Base-by-base conservation (phyloP, 2,888 invertebrate genomes). In the Orthosia gracilis region DNA sequence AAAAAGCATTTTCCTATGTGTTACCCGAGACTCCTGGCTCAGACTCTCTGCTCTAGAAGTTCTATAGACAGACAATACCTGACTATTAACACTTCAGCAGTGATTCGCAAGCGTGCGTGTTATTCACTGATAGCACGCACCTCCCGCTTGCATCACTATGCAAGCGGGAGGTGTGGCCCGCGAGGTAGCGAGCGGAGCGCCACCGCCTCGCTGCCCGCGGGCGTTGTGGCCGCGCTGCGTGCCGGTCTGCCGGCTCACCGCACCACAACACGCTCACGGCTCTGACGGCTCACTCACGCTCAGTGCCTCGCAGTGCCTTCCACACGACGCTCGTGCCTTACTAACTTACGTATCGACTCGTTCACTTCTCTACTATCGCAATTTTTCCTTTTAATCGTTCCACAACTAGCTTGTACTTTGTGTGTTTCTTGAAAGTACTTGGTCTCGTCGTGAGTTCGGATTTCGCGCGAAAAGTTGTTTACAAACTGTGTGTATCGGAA, bases 271-370 rank as follows among this genome's bases (percentile, higher is more conserved):
- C 84, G 77, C 84, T 62, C 80, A 40, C 40, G 40, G 40, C 40
- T 40, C 40, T n/a, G n/a, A 40, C 40, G 40, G 40, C 40, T 26
- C 26, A 26, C 26, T 26, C 26, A 26, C 3, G 58, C 72, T 82
- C 92, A 94, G 94, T 94, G 86, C 90, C 91, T 87, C 92, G 91
- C 91, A 82, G 94, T 91, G 93, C 94, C 94, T 94, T 90, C 87
- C 69, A 73, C 88, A 82, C 78, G 88, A 86, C 92, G 85, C 93
- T 85, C 93, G 95, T 93, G 92, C 92, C 90, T 92, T 91, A 85
- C 58, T 55, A 69, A 47, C 58, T 63, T 18, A 71, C 72, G 73
- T 83, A 77, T 67, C 76, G 74, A 76, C 63, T 74, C 75, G 81
- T 61, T 71, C 45, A 54, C 65, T 63, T 71, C 55, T 70, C 63